Base-by-base conservation (phyloP, 1,140 invertebrate species). In the Scaptomyza hsui region DNA sequence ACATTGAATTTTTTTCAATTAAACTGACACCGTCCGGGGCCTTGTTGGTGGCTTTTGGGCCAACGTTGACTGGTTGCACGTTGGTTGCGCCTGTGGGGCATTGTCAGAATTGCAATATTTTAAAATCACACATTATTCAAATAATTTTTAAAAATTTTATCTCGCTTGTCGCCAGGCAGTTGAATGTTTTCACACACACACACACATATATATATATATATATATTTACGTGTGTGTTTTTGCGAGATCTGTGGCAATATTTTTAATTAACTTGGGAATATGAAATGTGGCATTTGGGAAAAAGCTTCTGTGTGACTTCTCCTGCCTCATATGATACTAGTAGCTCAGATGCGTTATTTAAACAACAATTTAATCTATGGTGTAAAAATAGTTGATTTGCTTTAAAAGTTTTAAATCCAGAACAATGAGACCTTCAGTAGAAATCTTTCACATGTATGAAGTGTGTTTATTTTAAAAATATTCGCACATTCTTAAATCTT, bases 111-210 rank as follows among this genome's bases (percentile, higher is more conserved):
- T 72, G 61, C 67, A 73, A 75, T 86, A 86, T 88, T 86, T 86
- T 81, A 89, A 89, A 89, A 89, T 89, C 85, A 85, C 85, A 89
- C 85, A 89, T 89, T 89, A 86, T 80, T 89, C 86, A 89, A 89
- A 89, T 89, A 72, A 76, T 86, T 89, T 88, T 89, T 78, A 62
- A 63, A 72, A 70, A 72, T 68, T 85, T 76, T 74, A 52, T 47
- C 52, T 37, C 26, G 42, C 53, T 32, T 35, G 37, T 61, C 59
- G 53, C 13, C 13, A 32, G 15, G 15, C 29, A 2, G 29, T 16
- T 75, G 71, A 61, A 39, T 51, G 47, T 12, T 29, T 29, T 29
- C 2, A 29, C 26, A 29, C 26, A 6, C n/a, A 61, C 35, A 62
- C 44, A 26, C 44, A 37, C 6, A 9, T 37, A 37, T 37, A 9